Evolutionary conservation across 2,888 invertebrate genomes (phyloP), one percentile per base, ranked within the genome.

Genomic region (Ethmia dodecea): DNA sequence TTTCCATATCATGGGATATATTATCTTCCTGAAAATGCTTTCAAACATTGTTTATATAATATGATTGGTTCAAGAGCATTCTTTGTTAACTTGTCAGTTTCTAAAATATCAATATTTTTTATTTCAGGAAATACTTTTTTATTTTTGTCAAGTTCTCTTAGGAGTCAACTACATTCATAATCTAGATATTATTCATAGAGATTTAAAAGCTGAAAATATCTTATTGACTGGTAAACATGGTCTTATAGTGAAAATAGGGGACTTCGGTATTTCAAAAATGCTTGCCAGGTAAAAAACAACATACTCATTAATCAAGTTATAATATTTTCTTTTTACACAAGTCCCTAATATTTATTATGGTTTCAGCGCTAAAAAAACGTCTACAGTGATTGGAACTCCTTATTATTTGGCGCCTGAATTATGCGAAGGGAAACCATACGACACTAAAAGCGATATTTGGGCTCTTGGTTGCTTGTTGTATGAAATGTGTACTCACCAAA

Each of bases 401-500:
- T 93, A 93, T 66, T 95, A 95, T 68, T 89, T 95, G 54, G 94
- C 95, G 3, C 96, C 96, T 11, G 96, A 96, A 75, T 77, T 95
- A 36, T 93, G 94, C 53, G 91, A 92, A 64, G 93, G 92, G 16
- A 88, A 90, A 64, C 88, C 91, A 5, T 94, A 94, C 62, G 92
- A 93, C 64, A 89, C 89, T 28, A 94, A 94, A 78, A 92, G 92
- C 54, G 96, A 96, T 59, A 90, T 96, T 38, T 96, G 95, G 96
- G 93, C 95, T 9, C 84, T 95, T 33, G 96, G 95, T 1, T 95
- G 95, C 64, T 88, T 96, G 40, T 74, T 96, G 3, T 95, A 93
- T 60, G 94, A 95, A 71, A 87, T 95, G 77, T 90, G 92, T 49
- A 91, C 91, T n/a, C 86, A 93, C 60, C 89, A 88, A 60, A 87